These are phyloP conservation scores for Gibbula magus DNA, from an alignment of 2,888 invertebrate genomes.

Conservation along the genomic window DNA sequence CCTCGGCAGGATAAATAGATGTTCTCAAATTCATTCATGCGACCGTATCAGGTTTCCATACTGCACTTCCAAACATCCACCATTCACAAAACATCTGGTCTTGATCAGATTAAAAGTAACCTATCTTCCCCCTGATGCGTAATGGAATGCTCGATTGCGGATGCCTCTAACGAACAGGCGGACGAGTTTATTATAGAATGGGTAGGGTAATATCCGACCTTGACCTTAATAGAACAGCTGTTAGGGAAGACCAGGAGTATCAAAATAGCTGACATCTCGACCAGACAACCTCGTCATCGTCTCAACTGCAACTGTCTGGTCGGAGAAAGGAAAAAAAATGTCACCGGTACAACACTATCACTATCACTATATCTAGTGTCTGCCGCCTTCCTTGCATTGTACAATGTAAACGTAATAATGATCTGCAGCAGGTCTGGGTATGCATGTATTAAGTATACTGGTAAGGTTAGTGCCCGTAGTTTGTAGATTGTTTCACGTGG, in stretches of 20 bases:
- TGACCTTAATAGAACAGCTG: not conserved
- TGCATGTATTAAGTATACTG: no score
- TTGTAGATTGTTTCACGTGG: no score
- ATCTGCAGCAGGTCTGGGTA: no score
- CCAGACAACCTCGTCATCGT: not conserved
- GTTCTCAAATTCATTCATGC: not conserved
- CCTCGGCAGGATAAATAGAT: no score
- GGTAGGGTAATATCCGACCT: not conserved
- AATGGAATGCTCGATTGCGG: not conserved
- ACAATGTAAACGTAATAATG: no score
- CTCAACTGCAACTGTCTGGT: no score
- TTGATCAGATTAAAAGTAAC: not conserved
- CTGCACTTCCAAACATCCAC: not conserved
- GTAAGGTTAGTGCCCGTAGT: no score
- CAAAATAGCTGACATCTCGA: not conserved
- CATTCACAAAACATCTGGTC: slow-evolving; percentile 3
- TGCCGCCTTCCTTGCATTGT: no score
- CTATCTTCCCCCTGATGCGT: not conserved
- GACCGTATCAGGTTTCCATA: not conserved
- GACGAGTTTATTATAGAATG: not conserved
- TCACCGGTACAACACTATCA: no score
- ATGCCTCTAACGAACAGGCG: not conserved
- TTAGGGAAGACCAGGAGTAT: not conserved
- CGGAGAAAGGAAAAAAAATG: no score
- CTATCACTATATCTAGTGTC: no score